Conservation (phyloP, 2,888 invertebrate genomes). For the Oscheius sp. region DNA sequence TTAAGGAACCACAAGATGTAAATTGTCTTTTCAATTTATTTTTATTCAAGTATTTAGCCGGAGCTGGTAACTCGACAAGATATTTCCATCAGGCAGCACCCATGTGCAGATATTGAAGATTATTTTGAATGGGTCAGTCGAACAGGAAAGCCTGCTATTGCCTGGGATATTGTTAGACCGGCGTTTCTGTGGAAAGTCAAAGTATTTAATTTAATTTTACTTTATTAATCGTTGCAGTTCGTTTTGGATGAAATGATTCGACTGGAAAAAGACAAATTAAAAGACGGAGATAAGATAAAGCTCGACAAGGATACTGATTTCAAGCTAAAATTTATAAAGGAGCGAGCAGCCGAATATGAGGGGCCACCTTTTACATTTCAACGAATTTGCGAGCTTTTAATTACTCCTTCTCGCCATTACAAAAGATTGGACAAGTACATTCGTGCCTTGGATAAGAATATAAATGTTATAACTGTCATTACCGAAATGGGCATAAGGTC, state of each 20-base stretch:
- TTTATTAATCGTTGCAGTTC: slow-evolving; percentile 43
- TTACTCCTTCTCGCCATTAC: slow-evolving; percentile 91
- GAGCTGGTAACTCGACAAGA: not conserved
- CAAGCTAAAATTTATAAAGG: slow-evolving; percentile 44
- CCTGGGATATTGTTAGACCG: slow-evolving; percentile 53
- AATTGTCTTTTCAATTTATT: not conserved
- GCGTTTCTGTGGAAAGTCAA: slow-evolving; percentile 64
- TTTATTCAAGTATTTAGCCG: slow-evolving; percentile 2
- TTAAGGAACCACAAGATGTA: slow-evolving; percentile 30
- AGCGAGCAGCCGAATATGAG: slow-evolving; percentile 48
- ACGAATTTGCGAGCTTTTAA: slow-evolving; percentile 88
- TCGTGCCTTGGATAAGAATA: slow-evolving; percentile 89
- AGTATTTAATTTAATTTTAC: slow-evolving; percentile 24
- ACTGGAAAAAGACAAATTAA: slow-evolving; percentile 36
- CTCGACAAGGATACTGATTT: slow-evolving; percentile 12
- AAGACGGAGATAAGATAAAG: slow-evolving; percentile 20
- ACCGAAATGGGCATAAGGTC: slow-evolving; percentile 51
- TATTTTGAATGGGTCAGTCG: slow-evolving; percentile 55
- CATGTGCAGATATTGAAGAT: slow-evolving; percentile 51
- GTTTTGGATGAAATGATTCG: slow-evolving; percentile 59
- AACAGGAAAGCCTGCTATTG: slow-evolving; percentile 45
- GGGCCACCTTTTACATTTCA: slow-evolving; percentile 66
- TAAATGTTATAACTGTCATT: slow-evolving; percentile 66
- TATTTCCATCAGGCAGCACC: slow-evolving; percentile 37
- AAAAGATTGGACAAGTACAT: slow-evolving; percentile 95